These are phyloP conservation scores for Drosophila pruinosa DNA, from an alignment of 1,140 invertebrate genomes.

Conservation along the genomic window DNA sequence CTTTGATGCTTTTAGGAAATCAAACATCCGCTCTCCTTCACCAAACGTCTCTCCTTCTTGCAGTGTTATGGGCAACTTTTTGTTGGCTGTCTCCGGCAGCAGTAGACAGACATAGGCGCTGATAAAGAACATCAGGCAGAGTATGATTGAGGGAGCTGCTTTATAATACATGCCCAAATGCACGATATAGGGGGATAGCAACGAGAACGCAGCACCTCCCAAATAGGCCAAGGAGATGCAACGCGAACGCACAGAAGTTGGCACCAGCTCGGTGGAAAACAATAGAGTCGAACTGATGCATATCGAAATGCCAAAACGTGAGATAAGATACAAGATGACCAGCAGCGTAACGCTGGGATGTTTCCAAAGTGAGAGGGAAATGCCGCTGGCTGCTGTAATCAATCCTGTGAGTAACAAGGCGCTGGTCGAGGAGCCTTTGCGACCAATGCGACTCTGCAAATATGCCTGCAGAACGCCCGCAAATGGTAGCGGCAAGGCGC, in stretches of 20 bases:
- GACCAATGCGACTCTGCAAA: conserved; percentile 84
- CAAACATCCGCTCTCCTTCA: conserved; percentile 81
- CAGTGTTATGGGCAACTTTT: conserved; percentile 84
- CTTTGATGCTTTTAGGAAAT: conserved; percentile 46
- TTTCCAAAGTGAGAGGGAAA: conserved; percentile 42
- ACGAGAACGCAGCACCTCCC: conserved; percentile 83
- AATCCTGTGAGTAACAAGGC: conserved; percentile 78
- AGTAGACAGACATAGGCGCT: conserved; percentile 84
- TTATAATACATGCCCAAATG: conserved; percentile 82
- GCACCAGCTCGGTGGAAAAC: conserved; percentile 86
- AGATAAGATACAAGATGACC: conserved; percentile 78
- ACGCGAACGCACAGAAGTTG: conserved; percentile 86
- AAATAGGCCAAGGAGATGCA: conserved; percentile 84
- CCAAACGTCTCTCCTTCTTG: conserved; percentile 85
- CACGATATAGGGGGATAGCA: conserved; percentile 70
- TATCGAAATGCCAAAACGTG: conserved; percentile 86
- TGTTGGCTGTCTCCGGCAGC: conserved; percentile 85
- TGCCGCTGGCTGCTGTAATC: conserved; percentile 47
- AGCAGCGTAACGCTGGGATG: conserved; percentile 41
- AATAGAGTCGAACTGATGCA: conserved; percentile 85
- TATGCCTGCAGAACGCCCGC: conserved; percentile 84
- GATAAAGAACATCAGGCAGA: conserved; percentile 84
- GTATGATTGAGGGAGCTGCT: conserved; percentile 83
- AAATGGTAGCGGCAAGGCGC: conserved; percentile 84
- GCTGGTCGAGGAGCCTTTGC: conserved; percentile 84